phyloP scores from a whole-genome alignment of 1,140 invertebrate species.

The Tetragnatha versicolor region DNA sequence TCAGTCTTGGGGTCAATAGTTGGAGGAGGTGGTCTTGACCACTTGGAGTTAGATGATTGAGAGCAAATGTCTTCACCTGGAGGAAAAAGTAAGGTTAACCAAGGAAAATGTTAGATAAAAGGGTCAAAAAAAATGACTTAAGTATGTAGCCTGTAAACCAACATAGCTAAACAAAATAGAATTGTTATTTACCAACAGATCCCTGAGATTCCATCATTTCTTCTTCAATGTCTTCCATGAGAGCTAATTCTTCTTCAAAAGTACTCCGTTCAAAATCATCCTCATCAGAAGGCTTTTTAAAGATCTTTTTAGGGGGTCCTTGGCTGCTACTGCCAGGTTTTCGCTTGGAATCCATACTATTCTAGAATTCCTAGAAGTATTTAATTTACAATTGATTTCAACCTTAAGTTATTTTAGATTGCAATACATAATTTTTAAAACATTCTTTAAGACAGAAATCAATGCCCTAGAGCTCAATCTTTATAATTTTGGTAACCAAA shows the following conservation, averaged over 20 bases:
- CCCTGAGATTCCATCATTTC: conserved; percentile 35
- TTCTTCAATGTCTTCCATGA: conserved; percentile 47
- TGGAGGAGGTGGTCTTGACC: conserved; percentile 74
- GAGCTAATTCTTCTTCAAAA: conserved; percentile 49
- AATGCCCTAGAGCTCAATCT: too few species aligned
- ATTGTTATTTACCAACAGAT: background rate
- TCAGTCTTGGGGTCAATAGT: conserved; percentile 74
- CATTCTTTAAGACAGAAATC: too few species aligned
- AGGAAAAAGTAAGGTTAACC: background rate
- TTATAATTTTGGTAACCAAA: too few species aligned
- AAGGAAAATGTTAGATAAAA: background rate
- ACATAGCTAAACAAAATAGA: background rate
- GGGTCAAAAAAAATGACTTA: background rate
- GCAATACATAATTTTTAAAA: too few species aligned
- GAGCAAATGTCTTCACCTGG: conserved; percentile 14
- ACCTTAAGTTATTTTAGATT: too few species aligned
- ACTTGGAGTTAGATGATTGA: conserved; percentile 58
- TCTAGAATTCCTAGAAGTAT: too few species aligned
- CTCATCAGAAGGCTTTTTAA: conserved; percentile 20
- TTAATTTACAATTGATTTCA: too few species aligned
- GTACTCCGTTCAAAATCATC: conserved; percentile 42
- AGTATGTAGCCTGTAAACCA: background rate
- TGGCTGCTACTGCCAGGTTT: conserved; percentile 21
- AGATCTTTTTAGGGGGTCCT: conserved; percentile 16
- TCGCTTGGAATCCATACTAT: conserved; percentile 30